Evolutionary conservation across 2,888 invertebrate species (phyloP), one percentile per base, ranked within the genome.

Genomic region (Platycheirus rosarum): DNA sequence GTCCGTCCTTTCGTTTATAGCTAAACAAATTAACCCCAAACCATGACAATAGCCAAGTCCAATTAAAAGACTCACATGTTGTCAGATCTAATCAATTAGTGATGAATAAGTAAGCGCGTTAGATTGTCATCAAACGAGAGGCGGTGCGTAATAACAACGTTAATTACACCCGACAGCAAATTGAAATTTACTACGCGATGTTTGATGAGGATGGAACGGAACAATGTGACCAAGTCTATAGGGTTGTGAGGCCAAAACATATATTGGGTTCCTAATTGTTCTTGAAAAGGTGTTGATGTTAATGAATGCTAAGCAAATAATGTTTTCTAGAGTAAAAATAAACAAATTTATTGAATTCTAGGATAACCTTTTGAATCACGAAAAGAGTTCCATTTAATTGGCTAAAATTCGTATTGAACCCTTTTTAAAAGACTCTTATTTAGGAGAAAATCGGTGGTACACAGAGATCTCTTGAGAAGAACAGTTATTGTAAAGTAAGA

Each of bases 81-180:
- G 70, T 71, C 82, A 68, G 77, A 82, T 82, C 82, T 77, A 82
- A 82, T 82, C 82, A 82, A 82, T 82, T 77, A 73, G 63, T 71
- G 73, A 82, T 82, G 73, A 82, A 82, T 82, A 63, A 82, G 82
- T 82, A 71, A 82, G 44, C 77, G 68, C 71, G 29, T 55, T 73
- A 66, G 77, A 82, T 77, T 82, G 71, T 77, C 77, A 82, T 82
- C 82, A 77, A 82, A 55, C 44, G 77, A 73, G 66, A 82, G 82
- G 77, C 77, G 82, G 71, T 73, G 77, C 77, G 71, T 82, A 68
- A 73, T 73, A 77, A 82, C 77, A 69, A 68, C 66, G 46, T 82
- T 82, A 82, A 82, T 82, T 80, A 75, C 80, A 71, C 65, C 60
- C 76, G 53, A 42, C 70, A 71, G 53, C 53, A 80, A 75, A 80